These are phyloP conservation scores for Lobophora halterata DNA, from an alignment of 2,888 invertebrate species.

Conservation along the genomic window DNA sequence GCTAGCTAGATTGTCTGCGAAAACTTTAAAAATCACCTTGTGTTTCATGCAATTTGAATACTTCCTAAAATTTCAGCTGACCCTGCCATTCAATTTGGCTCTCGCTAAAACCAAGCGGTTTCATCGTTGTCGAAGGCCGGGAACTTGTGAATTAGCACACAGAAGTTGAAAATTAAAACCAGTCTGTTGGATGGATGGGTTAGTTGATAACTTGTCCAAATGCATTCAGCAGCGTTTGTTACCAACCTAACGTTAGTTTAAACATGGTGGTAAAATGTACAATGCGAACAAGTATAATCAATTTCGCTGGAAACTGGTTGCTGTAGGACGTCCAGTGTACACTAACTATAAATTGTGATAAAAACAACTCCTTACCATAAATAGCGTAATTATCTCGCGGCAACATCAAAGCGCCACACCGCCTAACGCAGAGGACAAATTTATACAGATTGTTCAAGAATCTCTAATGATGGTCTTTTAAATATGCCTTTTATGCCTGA, in stretches of 20 bases:
- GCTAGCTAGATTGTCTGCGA: not conserved
- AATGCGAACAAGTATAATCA: no score
- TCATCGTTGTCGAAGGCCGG: conserved; percentile 48
- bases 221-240: no score
- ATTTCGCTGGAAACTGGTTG: no score
- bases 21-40: conserved; percentile 21
- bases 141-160: conserved; percentile 52
- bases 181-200: conserved; percentile 43
- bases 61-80: conserved; percentile 38
- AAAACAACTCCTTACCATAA: conserved; percentile 62
- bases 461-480: conserved; percentile 21
- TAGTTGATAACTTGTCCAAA: conserved; percentile 59
- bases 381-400: conserved; percentile 65
- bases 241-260: no score
- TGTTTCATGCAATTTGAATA: conserved; percentile 24
- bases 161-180: conserved; percentile 32
- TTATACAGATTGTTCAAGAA: conserved; percentile 29
- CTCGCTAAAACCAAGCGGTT: conserved; percentile 50
- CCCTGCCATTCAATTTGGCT: conserved; percentile 50
- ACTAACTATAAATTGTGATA: no score
- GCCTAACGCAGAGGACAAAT: conserved; percentile 48
- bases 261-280: no score
- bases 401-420: conserved; percentile 63
- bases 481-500: conserved; percentile 14
- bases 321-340: no score